Conservation (phyloP, 2,888 invertebrate species). For the Habroteleia sp. region DNA sequence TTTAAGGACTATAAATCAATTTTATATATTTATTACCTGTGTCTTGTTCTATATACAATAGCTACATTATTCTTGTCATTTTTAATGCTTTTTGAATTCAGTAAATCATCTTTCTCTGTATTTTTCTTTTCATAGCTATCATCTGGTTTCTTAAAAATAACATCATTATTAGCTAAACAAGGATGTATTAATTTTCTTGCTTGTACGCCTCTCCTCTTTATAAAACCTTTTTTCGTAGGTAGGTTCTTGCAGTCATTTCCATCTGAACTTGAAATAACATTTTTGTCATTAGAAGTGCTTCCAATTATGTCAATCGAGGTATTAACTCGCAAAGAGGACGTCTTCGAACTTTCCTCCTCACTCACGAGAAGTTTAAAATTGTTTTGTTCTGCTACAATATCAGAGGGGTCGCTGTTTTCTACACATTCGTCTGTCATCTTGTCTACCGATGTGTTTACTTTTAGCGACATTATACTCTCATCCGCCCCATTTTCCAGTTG, state of each 20-base stretch:
- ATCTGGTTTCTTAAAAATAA: conserved; percentile 9
- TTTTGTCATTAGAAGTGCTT: conserved; percentile 4
- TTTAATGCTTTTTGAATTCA: not conserved
- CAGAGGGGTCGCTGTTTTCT: conserved; percentile 15
- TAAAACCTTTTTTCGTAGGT: not conserved
- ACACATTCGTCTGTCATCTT: not conserved
- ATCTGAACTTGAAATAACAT: not conserved
- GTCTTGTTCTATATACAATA: conserved; percentile 26
- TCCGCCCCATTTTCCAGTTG: conserved; percentile 43
- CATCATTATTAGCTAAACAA: conserved; percentile 9
- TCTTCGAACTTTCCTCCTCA: conserved; percentile 15
- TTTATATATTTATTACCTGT: conserved; percentile 9
- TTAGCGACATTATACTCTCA: conserved; percentile 68
- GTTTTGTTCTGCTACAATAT: not conserved
- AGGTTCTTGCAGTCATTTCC: not conserved
- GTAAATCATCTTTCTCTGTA: conserved; percentile 8
- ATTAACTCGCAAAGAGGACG: conserved; percentile 59
- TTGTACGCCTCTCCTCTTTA: not conserved
- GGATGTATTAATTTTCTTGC: not conserved
- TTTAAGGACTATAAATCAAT: not conserved
- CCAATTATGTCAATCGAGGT: conserved; percentile 45
- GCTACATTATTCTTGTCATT: not conserved
- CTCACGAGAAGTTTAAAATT: conserved; percentile 3
- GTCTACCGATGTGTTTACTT: conserved; percentile 73
- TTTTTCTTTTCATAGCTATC: not conserved